phyloP scores from a whole-genome alignment of 2,113 vertebrate genomes.

The Vombatus ursinus region DNA sequence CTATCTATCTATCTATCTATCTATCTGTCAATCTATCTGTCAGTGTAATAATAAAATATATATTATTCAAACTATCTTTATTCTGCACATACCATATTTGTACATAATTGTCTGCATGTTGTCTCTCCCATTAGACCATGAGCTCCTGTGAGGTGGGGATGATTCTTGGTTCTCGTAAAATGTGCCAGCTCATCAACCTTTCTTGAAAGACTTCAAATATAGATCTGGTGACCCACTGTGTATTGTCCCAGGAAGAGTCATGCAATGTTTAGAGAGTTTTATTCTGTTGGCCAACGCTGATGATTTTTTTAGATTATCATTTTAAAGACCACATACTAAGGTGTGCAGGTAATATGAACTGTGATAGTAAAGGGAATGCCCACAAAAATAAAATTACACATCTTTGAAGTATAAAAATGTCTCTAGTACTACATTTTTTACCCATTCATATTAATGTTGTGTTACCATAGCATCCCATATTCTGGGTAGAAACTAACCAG shows the following conservation, averaged over 20 bases:
- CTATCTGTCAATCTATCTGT: too few relatives aligned
- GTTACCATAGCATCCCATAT: neutral
- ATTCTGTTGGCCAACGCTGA: neutral
- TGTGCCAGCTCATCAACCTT: neutral
- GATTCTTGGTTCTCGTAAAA: neutral
- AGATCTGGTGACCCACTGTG: neutral
- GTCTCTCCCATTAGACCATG: neutral
- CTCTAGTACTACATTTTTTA: neutral
- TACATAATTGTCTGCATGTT: neutral
- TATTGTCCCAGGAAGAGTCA: neutral
- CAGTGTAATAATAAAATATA: neutral
- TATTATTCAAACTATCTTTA: neutral
- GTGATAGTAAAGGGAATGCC: neutral
- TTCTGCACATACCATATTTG: neutral
- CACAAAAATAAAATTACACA: neutral
- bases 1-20: too few relatives aligned
- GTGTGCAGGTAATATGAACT: neutral
- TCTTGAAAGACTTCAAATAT: neutral
- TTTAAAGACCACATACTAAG: neutral
- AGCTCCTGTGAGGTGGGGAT: neutral
- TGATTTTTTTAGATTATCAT: neutral
- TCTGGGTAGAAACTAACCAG: neutral
- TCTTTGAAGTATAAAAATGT: neutral
- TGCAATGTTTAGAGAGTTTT: neutral
- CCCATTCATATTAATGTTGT: neutral